These are phyloP conservation scores for Gibbula magus DNA, from an alignment of 2,888 invertebrate species.

Conservation along the genomic window DNA sequence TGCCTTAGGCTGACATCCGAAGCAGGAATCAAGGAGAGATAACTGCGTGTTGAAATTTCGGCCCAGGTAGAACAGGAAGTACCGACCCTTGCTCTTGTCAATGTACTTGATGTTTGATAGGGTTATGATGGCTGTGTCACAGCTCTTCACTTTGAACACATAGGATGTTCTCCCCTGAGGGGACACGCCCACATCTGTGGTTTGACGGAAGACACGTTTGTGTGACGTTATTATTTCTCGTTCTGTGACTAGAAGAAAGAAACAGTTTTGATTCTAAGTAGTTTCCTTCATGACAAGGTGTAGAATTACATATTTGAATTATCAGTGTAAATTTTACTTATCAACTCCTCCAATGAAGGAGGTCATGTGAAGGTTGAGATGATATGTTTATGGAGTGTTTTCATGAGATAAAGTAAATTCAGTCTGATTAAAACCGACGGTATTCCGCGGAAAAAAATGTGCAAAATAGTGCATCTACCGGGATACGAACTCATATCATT, in stretches of 20 bases:
- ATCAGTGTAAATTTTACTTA: too few relatives aligned
- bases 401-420: too few relatives aligned
- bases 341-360: too few relatives aligned
- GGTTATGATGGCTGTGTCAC: background rate
- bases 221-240: background rate
- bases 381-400: too few relatives aligned
- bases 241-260: background rate
- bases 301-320: too few relatives aligned
- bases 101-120: background rate
- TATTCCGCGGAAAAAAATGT: too few relatives aligned
- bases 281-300: too few relatives aligned
- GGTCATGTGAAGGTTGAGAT: too few relatives aligned
- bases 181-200: background rate
- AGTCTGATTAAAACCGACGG: too few relatives aligned
- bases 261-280: too few relatives aligned
- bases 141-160: background rate
- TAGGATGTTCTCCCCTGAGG: background rate
- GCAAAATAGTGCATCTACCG: too few relatives aligned
- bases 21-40: background rate
- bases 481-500: too few relatives aligned
- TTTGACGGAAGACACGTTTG: background rate
- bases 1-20: background rate
- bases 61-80: background rate
- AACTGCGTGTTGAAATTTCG: background rate
- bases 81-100: background rate